Percentiles rank a stretch among this genome's conserved stretches.
phyloP scores from a whole-genome alignment of 2,113 vertebrate species.

The Datnioides undecimradiatus region DNA sequence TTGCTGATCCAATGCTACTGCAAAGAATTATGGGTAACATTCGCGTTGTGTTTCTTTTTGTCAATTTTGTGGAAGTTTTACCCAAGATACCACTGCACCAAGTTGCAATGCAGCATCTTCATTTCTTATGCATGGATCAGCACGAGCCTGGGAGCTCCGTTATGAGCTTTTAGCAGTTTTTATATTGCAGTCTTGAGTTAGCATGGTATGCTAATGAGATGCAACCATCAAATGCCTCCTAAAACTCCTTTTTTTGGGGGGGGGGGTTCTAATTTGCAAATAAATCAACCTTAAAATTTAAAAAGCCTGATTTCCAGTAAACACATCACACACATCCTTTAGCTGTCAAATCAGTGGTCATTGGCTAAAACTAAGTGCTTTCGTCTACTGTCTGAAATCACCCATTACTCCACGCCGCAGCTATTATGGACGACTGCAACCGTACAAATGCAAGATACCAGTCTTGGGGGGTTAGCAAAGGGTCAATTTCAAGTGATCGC shows the following conservation, averaged over 20 bases:
- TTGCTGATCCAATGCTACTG: no score
- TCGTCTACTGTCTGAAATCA: neutral
- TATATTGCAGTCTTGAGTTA: neutral
- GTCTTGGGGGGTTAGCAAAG: constrained; percentile 10
- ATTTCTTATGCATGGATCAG: no score
- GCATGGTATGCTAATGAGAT: neutral
- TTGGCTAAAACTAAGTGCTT: no score
- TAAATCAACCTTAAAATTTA: neutral
- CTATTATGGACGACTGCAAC: neutral
- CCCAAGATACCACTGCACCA: no score
- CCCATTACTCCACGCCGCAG: no score
- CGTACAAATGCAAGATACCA: neutral
- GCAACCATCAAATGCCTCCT: neutral
- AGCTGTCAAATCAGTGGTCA: neutral
- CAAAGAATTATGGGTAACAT: no score
- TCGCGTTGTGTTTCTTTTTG: no score
- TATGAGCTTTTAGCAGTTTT: neutral
- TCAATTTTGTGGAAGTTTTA: no score
- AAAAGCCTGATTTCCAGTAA: neutral
- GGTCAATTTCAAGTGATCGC: neutral
- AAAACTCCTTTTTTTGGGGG: neutral
- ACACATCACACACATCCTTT: neutral
- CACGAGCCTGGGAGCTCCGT: no score
- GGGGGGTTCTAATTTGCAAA: neutral
- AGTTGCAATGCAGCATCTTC: no score